phyloP scores from a whole-genome alignment of 2,113 vertebrate genomes.

The Equus quagga region DNA sequence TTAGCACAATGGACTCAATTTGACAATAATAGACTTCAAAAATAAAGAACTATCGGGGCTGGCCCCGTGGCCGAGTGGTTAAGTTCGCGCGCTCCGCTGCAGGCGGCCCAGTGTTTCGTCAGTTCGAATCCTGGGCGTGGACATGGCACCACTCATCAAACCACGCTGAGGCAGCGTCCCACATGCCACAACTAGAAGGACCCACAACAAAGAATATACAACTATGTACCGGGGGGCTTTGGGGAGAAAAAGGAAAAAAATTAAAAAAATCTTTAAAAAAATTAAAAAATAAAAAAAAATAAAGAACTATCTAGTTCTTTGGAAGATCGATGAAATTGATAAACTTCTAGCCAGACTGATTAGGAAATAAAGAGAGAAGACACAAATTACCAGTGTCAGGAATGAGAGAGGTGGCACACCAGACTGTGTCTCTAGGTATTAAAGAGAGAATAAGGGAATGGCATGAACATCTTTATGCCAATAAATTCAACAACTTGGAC shows the following conservation, averaged over 20 bases:
- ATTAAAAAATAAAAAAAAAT: not conserved
- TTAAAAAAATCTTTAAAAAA: too few species aligned
- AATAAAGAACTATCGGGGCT: not conserved
- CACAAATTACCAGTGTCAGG: not conserved
- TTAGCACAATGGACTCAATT: not conserved
- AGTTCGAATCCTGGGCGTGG: too few species aligned
- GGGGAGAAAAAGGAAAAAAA: too few species aligned
- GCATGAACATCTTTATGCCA: not conserved
- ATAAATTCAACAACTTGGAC: not conserved
- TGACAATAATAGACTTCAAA: not conserved
- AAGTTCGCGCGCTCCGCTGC: too few species aligned
- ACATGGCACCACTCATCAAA: too few species aligned
- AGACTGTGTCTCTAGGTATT: not conserved
- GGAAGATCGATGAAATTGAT: not conserved
- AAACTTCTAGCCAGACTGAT: not conserved
- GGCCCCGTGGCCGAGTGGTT: too few species aligned
- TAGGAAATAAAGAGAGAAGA: slow-evolving; percentile 6
- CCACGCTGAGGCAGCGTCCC: too few species aligned
- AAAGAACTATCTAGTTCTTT: not conserved
- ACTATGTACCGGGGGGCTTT: too few species aligned
- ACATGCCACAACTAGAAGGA: too few species aligned
- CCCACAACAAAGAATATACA: too few species aligned
- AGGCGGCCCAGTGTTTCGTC: too few species aligned
- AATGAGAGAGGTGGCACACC: not conserved
- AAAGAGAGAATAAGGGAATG: not conserved